Evolutionary conservation across 2,113 vertebrate species (phyloP), one percentile per base, ranked within the genome.

Genomic region (Montifringilla adamsi): DNA sequence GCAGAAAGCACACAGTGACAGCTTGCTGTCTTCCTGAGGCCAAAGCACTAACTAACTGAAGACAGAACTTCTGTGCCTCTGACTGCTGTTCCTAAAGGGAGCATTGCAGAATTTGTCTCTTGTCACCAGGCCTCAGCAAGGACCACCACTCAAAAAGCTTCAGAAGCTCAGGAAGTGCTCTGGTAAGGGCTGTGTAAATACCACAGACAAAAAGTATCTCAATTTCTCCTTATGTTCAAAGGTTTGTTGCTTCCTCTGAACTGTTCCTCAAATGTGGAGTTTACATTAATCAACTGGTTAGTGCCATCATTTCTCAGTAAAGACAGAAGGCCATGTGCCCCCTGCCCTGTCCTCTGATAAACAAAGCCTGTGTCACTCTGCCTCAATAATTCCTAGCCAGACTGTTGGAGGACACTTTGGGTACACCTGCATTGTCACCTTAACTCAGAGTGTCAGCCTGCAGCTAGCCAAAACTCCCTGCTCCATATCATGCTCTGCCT

Each of bases 101-200:
- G 6, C 22, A 31, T 11, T 50, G 70, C 26, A 82, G 79, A 53
- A 74, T 21, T 67, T 15, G 27, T 19, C n/a, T 77, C 31, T n/a
- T 6, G 0, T 43, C 2, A 0, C 26, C 18, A 41, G 26, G 35
- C 30, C n/a, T 75, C 1, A 2, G n/a, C 4, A 4, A 62, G 18
- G 33, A 64, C 7, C 0, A 1, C 7, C 20, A 39, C 8, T 60
- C 23, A 37, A 67, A 26, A 30, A 87, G 30, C 64, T 85, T 37
- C 52, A 46, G 69, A 27, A 43, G 28, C 22, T 55, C 72, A 43
- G 62, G 21, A 68, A 6, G 5, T 80, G 72, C 30, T 19, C 1
- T 11, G 3, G 15, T 23, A 37, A n/a, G 8, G 19, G 35, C 17
- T 0, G 0, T 27, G 11, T 59, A 62, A 46, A 43, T 49, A 55